Conservation (phyloP, 2,797 vertebrate genomes). For the Staurois parvus region DNA sequence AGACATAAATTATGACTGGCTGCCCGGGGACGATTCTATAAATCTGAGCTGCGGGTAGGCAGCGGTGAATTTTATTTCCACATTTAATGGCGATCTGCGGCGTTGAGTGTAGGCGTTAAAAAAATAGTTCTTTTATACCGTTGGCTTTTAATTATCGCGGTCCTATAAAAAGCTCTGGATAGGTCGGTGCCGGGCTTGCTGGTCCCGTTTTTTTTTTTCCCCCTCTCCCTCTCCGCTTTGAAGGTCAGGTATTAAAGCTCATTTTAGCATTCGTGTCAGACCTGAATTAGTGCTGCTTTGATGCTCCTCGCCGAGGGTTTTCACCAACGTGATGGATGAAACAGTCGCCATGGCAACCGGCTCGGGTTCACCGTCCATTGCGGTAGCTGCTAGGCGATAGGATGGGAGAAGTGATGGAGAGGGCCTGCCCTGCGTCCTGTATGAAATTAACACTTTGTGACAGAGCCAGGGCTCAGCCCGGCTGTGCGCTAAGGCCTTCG, state of each 20-base stretch:
- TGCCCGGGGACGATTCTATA: neutral
- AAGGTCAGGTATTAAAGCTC: constrained; percentile 38
- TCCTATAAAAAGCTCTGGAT: neutral
- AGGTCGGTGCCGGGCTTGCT: neutral
- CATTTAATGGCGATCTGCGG: neutral
- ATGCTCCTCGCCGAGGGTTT: constrained; percentile 56
- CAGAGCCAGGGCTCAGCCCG: constrained; percentile 12
- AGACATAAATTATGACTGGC: neutral
- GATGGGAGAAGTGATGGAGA: neutral
- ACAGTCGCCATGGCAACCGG: constrained; percentile 52
- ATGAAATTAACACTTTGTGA: constrained; percentile 54
- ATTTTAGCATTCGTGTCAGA: constrained; percentile 40
- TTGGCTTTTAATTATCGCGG: neutral
- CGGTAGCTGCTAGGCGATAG: constrained; percentile 43
- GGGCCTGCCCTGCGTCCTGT: constrained; percentile 22
- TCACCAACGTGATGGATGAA: constrained; percentile 56
- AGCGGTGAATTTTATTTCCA: neutral
- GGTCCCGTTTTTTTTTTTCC: neutral
- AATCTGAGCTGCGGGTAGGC: neutral
- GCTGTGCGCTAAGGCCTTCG: neutral
- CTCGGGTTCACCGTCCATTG: neutral
- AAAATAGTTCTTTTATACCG: neutral
- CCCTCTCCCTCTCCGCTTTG: neutral
- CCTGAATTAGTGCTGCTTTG: constrained; percentile 46
- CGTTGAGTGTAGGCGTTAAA: neutral